Conservation (phyloP, 2,113 vertebrate genomes). For the Lipophrys pholis region DNA sequence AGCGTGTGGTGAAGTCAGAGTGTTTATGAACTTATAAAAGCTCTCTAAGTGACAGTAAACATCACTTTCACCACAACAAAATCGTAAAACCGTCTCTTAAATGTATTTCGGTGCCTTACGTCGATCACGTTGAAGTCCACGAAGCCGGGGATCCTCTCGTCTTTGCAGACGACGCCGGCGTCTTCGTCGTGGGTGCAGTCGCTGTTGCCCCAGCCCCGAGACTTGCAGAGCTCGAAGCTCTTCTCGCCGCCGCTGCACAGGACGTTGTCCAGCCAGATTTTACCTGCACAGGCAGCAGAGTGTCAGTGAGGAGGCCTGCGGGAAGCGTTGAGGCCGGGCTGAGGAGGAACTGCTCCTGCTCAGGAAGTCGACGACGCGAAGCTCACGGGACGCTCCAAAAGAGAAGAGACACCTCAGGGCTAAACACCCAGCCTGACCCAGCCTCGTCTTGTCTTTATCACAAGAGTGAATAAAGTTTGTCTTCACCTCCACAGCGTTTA, state of each 20-base stretch:
- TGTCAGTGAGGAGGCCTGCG: conserved; percentile 22
- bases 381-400: too few relatives aligned
- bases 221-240: conserved; percentile 88
- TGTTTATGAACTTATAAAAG: conserved; percentile 22
- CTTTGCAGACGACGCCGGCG: conserved; percentile 93
- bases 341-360: too few relatives aligned
- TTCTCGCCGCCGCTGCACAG: conserved; percentile 88
- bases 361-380: too few relatives aligned
- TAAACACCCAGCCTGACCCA: too few relatives aligned
- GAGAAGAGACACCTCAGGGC: too few relatives aligned
- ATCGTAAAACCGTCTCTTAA: neutral
- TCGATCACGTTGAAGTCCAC: conserved; percentile 93
- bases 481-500: too few relatives aligned
- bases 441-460: too few relatives aligned
- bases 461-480: too few relatives aligned
- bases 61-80: neutral
- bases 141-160: conserved; percentile 91
- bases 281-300: conserved; percentile 81
- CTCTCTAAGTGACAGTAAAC: conserved; percentile 7
- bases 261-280: conserved; percentile 97
- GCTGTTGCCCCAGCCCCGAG: conserved; percentile 96
- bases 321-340: conserved; percentile 1
- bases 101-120: conserved; percentile 76
- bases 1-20: conserved; percentile 1
- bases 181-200: conserved; percentile 98